phyloP scores from a whole-genome alignment of 2,888 invertebrate species.

The Ectemnius cavifrons region DNA sequence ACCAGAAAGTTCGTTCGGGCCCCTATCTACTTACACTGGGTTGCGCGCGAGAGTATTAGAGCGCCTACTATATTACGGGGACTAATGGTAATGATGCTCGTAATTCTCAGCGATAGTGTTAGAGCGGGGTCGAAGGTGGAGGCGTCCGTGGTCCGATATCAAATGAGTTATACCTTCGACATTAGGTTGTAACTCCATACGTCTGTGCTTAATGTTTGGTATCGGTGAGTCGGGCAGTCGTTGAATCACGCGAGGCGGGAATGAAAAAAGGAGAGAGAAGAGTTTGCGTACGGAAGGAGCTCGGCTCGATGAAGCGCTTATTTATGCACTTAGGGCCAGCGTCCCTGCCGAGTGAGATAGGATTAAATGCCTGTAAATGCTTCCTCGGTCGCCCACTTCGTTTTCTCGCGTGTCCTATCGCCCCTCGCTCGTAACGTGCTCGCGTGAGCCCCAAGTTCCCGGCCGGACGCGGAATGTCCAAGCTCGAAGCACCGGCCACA shows the following conservation, averaged over 20 bases:
- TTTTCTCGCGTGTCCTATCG: constrained; percentile 47
- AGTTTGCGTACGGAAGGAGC: constrained; percentile 5
- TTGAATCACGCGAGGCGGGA: constrained; percentile 49
- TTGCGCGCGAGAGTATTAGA: constrained; percentile 41
- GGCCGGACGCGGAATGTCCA: constrained; percentile 24
- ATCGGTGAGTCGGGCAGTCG: constrained; percentile 24
- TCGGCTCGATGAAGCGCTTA: constrained; percentile 23
- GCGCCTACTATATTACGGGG: constrained; percentile 64
- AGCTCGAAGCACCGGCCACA: constrained; percentile 6
- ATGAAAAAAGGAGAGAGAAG: constrained; percentile 14
- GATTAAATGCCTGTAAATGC: constrained; percentile 48
- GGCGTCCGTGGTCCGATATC: constrained; percentile 55
- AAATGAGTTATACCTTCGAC: constrained; percentile 59
- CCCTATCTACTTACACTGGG: constrained; percentile 38
- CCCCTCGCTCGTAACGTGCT: constrained; percentile 20
- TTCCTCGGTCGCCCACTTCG: constrained; percentile 24
- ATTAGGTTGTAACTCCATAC: constrained; percentile 26
- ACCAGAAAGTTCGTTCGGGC: neutral
- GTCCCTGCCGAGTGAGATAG: constrained; percentile 25
- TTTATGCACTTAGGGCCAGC: constrained; percentile 39
- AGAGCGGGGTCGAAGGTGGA: constrained; percentile 44
- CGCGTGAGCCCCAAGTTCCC: constrained; percentile 35
- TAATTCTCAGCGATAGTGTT: constrained; percentile 69
- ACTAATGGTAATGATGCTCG: constrained; percentile 71
- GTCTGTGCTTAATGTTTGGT: constrained; percentile 32